Evolutionary conservation across 64 coral and sea anemone species (phyloP), one percentile per base, ranked within the genome.

Genomic region (Montipora sp.): DNA sequence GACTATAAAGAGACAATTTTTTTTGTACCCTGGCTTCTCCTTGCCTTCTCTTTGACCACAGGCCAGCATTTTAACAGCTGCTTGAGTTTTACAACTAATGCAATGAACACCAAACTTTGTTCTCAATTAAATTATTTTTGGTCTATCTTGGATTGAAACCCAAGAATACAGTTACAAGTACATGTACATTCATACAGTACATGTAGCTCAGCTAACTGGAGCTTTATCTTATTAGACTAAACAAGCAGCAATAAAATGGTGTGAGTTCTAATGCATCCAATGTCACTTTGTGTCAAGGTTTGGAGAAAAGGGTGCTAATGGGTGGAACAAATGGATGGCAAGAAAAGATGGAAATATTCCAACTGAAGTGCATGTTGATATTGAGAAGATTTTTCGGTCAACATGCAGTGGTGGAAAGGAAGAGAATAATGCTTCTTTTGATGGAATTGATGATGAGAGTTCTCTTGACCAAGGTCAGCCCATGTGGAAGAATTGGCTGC

Each of bases 261-360:
- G 44, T 48, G 3, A 15, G 18, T 8, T 23, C 4, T 71, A 23
- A 71, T 21, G 20, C 68, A 71, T 71, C 68, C 20, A 20, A 71
- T 23, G 19, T 9, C 21, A 5, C 68, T 21, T 48, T 70, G 15
- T 55, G 20, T 83, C 43, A 23, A 98, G 98, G 79, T 96, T 99
- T 99, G 98, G 98, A 18, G 95, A 99, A 55, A 57, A 89, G 13
- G 79, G 92, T 87, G 89, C 98, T 83, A 55, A 19, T 59, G 98
- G 98, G 16, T 99, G 98, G 98, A 96, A 89, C n/a, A 94, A 51
- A 36, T 99, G 94, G 94, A 89, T 96, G 83, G 53, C 75, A n/a
- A 77, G 90, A 22, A 70, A 77, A 44, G 12, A n/a, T 4, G 21
- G 10, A 0, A 69, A 19, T 71, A 73, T 63, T 72, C 78, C 71